phyloP scores from a whole-genome alignment of 2,113 vertebrate species.

The Periophthalmus modestus region DNA sequence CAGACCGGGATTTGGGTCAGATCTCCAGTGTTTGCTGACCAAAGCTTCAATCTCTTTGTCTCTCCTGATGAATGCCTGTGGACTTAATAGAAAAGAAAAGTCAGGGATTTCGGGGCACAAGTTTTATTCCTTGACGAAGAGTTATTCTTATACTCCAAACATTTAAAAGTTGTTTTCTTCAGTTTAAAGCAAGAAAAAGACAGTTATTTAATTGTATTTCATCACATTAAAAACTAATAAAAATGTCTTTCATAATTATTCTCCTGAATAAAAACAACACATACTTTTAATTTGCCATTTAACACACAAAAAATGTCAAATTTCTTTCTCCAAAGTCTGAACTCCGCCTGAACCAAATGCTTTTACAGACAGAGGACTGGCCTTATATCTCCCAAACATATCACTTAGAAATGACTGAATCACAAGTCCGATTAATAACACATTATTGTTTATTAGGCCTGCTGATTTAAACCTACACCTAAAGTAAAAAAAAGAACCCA shows the following conservation, averaged over 20 bases:
- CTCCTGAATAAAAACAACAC: too few species aligned
- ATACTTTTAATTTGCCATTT: too few species aligned
- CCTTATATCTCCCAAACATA: too few species aligned
- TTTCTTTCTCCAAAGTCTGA: too few species aligned
- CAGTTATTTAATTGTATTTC: not conserved
- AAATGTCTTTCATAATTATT: too few species aligned
- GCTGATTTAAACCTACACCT: not conserved
- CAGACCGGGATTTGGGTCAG: constrained; percentile 45
- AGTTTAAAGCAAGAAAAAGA: not conserved
- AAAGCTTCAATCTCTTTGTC: constrained; percentile 12
- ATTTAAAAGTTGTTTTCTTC: not conserved
- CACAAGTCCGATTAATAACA: too few species aligned
- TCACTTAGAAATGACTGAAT: too few species aligned
- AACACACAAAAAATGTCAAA: too few species aligned
- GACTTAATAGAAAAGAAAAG: constrained; percentile 10
- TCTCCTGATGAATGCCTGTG: constrained; percentile 13
- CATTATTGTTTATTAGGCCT: not conserved
- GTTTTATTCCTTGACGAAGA: not conserved
- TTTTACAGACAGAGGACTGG: too few species aligned
- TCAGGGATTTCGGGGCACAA: not conserved
- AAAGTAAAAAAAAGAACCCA: not conserved
- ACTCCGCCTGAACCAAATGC: too few species aligned
- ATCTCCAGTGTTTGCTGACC: constrained; percentile 33
- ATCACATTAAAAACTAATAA: too few species aligned
- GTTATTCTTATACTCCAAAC: not conserved